These are phyloP conservation scores for Neolamprologus sp. DNA, from an alignment of 2,113 vertebrate species.

Conservation along the genomic window DNA sequence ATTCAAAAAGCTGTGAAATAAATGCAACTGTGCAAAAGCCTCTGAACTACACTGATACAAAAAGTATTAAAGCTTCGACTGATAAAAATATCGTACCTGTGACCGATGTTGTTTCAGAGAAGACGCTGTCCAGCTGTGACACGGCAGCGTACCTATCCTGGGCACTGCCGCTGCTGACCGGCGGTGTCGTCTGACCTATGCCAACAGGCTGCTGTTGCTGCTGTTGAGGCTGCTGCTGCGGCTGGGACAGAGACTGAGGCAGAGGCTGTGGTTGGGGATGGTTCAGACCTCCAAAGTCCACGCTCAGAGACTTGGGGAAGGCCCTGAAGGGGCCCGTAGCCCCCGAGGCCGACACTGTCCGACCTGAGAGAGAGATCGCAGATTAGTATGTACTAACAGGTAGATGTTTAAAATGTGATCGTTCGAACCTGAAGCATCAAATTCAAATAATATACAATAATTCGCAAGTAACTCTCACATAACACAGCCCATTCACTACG, in stretches of 20 bases:
- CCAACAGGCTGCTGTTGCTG: background rate
- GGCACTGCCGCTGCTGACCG: background rate
- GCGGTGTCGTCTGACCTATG: conserved; percentile 2
- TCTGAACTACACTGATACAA: background rate
- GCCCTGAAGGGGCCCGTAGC: conserved; percentile 70
- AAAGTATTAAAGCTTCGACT: background rate
- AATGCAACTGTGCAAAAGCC: background rate
- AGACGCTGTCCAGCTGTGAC: conserved; percentile 71
- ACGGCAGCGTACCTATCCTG: conserved; percentile 74
- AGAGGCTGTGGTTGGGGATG: conserved; percentile 33
- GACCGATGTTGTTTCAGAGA: conserved; percentile 50
- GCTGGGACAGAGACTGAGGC: conserved; percentile 46
- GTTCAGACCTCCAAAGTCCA: conserved; percentile 72
- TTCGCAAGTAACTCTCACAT: background rate
- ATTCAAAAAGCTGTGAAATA: background rate
- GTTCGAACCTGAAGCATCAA: background rate
- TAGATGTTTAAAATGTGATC: background rate
- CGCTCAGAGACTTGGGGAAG: conserved; percentile 76
- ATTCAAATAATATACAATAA: background rate
- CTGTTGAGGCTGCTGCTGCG: conserved; percentile 22
- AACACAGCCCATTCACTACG: background rate
- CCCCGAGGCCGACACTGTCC: conserved; percentile 63
- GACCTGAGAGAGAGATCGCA: conserved; percentile 55
- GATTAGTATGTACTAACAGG: background rate
- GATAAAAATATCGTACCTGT: conserved; percentile 44